phyloP scores from a whole-genome alignment of 2,888 invertebrate genomes.

The Dendrolimus pini region DNA sequence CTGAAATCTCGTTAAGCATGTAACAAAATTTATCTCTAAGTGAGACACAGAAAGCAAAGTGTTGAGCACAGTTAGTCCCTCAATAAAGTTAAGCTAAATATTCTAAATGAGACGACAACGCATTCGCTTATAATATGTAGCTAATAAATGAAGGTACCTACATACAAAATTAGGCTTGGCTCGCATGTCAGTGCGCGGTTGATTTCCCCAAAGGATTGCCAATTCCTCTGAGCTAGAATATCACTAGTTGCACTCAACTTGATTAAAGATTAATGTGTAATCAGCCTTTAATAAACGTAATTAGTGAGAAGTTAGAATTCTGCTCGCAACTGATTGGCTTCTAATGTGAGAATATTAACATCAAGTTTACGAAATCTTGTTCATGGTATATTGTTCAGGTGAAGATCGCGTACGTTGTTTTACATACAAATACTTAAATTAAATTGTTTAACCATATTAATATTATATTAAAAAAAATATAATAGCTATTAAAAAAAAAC shows the following conservation, averaged over 20 bases:
- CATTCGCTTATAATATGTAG: neutral
- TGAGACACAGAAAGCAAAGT: too few relatives aligned
- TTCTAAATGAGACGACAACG: neutral
- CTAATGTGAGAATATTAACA: too few relatives aligned
- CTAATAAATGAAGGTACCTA: neutral
- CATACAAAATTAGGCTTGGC: conserved; percentile 30
- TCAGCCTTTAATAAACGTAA: conserved; percentile 23
- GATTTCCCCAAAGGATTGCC: conserved; percentile 56
- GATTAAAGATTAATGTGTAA: conserved; percentile 54
- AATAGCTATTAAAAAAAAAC: too few relatives aligned
- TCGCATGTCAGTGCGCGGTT: conserved; percentile 33
- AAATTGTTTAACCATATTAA: neutral
- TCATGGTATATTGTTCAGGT: too few relatives aligned
- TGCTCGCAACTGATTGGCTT: conserved; percentile 3
- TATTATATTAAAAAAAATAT: too few relatives aligned
- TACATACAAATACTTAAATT: too few relatives aligned
- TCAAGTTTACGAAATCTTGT: too few relatives aligned
- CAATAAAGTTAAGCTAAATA: too few relatives aligned
- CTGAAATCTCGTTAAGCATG: too few relatives aligned
- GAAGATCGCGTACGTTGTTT: too few relatives aligned
- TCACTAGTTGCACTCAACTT: conserved; percentile 49
- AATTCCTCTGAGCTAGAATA: conserved; percentile 37
- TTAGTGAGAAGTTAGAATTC: conserved; percentile 6
- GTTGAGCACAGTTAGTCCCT: too few relatives aligned
- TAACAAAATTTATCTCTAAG: too few relatives aligned